phyloP scores from a whole-genome alignment of 92 coral and sea anemone species.

The Blastomussa wellsi region DNA sequence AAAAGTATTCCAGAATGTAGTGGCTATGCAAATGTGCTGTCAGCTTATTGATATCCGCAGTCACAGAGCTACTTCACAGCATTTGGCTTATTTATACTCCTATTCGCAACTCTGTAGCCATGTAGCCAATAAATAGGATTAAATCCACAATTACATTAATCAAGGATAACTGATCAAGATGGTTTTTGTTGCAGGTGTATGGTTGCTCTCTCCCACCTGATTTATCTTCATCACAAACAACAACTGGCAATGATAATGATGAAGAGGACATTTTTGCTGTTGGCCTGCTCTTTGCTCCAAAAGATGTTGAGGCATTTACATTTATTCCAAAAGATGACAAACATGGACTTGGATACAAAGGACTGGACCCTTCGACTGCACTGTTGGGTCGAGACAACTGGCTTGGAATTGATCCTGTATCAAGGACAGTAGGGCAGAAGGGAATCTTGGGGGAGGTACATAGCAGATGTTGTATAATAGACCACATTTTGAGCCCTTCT shows the following conservation, averaged over 20 bases:
- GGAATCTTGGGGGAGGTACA: constrained; percentile 88
- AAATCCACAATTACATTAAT: background rate
- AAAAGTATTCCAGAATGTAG: too few species aligned
- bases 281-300: constrained; percentile 96
- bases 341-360: constrained; percentile 95
- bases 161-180: background rate
- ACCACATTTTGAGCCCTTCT: background rate
- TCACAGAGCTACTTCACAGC: too few species aligned
- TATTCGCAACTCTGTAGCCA: too few species aligned
- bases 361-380: constrained; percentile 77
- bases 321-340: constrained; percentile 86
- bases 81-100: too few species aligned
- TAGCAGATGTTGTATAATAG: background rate
- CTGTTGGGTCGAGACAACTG: constrained; percentile 45
- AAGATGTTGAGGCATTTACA: constrained; percentile 75
- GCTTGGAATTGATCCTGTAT: constrained; percentile 52
- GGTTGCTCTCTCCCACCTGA: constrained; percentile 77
- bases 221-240: constrained; percentile 13
- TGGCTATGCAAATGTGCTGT: too few species aligned
- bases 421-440: constrained; percentile 48
- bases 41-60: too few species aligned
- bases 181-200: constrained; percentile 65
- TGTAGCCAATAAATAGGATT: too few species aligned
- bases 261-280: constrained; percentile 90
- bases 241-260: constrained; percentile 33